Evolutionary conservation across 2,113 vertebrate species (phyloP), one percentile per base, ranked within the genome.

Genomic region (Cricetomys ansorgei): DNA sequence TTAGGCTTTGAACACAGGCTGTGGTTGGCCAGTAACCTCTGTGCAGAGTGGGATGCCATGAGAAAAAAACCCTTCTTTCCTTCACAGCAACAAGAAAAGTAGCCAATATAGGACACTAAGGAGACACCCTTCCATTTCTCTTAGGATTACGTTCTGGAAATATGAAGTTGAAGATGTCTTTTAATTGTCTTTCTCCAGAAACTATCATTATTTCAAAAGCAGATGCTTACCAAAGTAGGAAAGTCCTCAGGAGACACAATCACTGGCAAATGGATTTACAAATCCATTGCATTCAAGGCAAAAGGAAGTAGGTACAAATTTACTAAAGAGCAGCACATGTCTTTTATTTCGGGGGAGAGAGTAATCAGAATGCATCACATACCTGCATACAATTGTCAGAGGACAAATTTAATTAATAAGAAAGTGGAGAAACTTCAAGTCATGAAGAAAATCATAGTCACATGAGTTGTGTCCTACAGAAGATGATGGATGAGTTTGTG

Each of bases 241-340:
- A 84, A 84, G n/a, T 43, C 16, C 64, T 34, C 73, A 79, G 69
- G 85, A 69, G 37, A 2, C 79, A 21, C 15, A 73, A 31, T 85
- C 53, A 81, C 34, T 19, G 12, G 76, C 84, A 59, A 95, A 88
- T 96, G 64, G 69, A 84, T 92, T 76, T 92, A 40, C 91, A n/a
- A n/a, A n/a, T n/a, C n/a, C n/a, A n/a, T n/a, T n/a, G n/a, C n/a
- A 76, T 59, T 72, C 29, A 53, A 95, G 59, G 80, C 81, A 89
- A 85, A 85, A 93, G 91, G 48, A 88, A 93, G 50, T 72, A 93
- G 69, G 64, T 70, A 94, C 95, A 89, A 96, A 81, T 76, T 92
- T 92, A 94, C n/a, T 59, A 2, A 87, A 92, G 5, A 73, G 25
- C 37, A 92, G 21, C 70, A 40, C 73, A 76, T 79, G 23, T 57